These are phyloP conservation scores for Autographa gamma DNA, from an alignment of 2,888 invertebrate species.

Conservation along the genomic window DNA sequence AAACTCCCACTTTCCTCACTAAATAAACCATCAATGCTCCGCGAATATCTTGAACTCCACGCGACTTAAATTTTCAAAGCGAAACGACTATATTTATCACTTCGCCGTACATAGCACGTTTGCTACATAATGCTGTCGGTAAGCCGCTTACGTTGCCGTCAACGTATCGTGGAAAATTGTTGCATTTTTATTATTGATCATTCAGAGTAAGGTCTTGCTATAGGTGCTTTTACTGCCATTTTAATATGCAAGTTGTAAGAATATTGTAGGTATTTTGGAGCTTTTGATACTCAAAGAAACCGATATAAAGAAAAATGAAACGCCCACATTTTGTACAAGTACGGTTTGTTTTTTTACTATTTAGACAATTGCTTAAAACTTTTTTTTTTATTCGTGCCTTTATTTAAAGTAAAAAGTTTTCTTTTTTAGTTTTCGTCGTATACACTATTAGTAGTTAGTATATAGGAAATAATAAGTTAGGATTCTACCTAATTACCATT, in stretches of 20 bases:
- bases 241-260: background rate
- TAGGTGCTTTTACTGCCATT: slow-evolving; percentile 12
- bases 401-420: no score
- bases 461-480: no score
- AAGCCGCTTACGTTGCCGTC: slow-evolving; percentile 29
- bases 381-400: no score
- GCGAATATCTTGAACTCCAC: background rate
- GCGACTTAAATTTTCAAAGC: slow-evolving; percentile 21
- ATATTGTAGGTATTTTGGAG: no score
- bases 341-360: no score
- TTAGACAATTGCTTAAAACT: no score
- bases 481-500: no score
- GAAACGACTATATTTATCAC: background rate
- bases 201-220: slow-evolving; percentile 9
- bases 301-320: no score
- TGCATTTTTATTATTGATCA: slow-evolving; percentile 11
- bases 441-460: no score
- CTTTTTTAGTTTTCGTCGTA: no score
- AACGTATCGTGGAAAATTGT: background rate
- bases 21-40: slow-evolving; percentile 22
- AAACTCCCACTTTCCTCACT: background rate
- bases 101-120: slow-evolving; percentile 10
- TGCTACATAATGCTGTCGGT: slow-evolving; percentile 8
- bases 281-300: no score
- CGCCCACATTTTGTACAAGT: no score